A percentile compares a stretch with the other conserved stretches of the same genome.
Evolutionary conservation across 2,797 vertebrate genomes (phyloP).

Genomic region (Amblyraja radiata): DNA sequence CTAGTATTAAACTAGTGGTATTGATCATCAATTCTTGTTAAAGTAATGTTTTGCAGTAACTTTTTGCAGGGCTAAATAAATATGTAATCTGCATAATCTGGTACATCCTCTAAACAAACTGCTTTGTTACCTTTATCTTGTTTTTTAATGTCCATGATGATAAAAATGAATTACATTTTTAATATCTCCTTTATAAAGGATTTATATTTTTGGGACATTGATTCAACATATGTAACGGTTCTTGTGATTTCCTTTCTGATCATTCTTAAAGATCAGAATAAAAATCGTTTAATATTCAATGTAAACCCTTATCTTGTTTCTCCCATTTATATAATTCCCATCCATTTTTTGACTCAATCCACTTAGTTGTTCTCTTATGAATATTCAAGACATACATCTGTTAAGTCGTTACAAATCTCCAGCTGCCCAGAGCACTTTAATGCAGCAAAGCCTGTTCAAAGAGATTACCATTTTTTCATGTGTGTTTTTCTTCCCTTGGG

Average conservation of each 20-base stretch:
- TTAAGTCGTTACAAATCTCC: neutral
- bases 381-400: neutral
- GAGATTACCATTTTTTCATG: neutral
- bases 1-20: neutral
- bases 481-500: neutral
- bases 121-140: neutral
- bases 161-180: neutral
- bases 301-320: neutral
- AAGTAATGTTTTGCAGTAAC: neutral
- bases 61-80: no score
- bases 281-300: neutral
- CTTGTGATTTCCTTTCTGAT: neutral
- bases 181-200: neutral
- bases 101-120: neutral
- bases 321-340: neutral
- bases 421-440: neutral
- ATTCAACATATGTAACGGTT: neutral
- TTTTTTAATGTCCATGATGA: neutral
- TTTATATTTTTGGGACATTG: neutral
- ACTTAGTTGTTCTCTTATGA: neutral
- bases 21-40: neutral
- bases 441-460: neutral
- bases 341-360: neutral
- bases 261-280: neutral
- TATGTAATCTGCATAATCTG: neutral